Percentiles rank a stretch among this genome's conserved stretches.
These are phyloP conservation scores for Ephestia elutella DNA, from an alignment of 1,140 invertebrate species.

Conservation along the genomic window DNA sequence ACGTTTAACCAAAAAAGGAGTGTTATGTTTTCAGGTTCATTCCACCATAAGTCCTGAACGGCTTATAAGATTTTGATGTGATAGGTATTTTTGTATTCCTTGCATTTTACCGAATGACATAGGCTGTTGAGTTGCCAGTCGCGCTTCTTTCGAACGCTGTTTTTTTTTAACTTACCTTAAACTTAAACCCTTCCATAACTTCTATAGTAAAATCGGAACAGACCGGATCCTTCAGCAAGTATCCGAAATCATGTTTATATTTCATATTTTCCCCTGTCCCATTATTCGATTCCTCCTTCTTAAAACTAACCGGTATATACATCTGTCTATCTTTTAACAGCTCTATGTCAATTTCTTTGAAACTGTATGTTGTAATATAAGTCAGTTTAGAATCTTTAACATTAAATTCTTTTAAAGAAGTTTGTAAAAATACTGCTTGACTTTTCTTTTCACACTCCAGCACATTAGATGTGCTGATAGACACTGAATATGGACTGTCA, in stretches of 20 bases:
- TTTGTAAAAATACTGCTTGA: constrained; percentile 30
- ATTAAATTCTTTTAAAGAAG: constrained; percentile 29
- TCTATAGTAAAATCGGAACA: constrained; percentile 59
- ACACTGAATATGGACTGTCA: constrained; percentile 33
- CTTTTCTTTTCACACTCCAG: constrained; percentile 40
- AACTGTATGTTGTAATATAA: constrained; percentile 55
- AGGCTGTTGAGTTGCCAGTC: too few relatives aligned
- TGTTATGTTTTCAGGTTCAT: too few relatives aligned
- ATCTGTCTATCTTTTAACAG: constrained; percentile 43
- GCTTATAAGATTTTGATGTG: too few relatives aligned
- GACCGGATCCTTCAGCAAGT: constrained; percentile 47
- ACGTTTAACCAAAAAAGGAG: too few relatives aligned
- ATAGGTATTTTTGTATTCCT: too few relatives aligned
- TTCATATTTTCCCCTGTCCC: constrained; percentile 29
- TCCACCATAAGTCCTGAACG: too few relatives aligned
- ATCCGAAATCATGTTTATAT: constrained; percentile 41
- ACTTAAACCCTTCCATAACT: constrained; percentile 50
- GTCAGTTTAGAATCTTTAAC: constrained; percentile 23
- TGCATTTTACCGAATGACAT: too few relatives aligned
- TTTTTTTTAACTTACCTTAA: constrained; percentile 19
- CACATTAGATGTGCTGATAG: constrained; percentile 33
- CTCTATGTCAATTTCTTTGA: constrained; percentile 49
- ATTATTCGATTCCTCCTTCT: constrained; percentile 11
- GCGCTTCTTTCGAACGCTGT: too few relatives aligned
- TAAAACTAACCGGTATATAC: constrained; percentile 43